Evolutionary conservation across 2,113 vertebrate species (phyloP).

Genomic region (Oreochromis tanganicae): DNA sequence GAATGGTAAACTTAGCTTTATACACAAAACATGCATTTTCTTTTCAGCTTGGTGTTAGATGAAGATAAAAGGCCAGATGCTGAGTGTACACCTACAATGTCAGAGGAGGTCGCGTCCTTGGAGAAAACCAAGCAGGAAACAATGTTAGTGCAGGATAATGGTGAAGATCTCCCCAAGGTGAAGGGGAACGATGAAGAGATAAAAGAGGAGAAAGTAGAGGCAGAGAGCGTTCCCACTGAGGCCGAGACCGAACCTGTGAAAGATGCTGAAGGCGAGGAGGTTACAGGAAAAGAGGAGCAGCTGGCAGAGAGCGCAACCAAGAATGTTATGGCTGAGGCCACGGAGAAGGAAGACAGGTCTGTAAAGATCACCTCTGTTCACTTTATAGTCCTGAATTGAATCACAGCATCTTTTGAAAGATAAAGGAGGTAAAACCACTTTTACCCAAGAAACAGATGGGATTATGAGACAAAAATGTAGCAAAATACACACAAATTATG

Average conservation of each 20-base stretch:
- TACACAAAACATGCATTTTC: neutral
- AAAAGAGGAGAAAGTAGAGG: neutral
- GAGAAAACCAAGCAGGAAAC: neutral
- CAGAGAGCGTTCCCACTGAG: neutral
- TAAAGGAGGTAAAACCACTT: neutral
- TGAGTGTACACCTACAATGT: neutral
- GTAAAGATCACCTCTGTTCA: neutral
- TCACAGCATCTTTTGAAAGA: neutral
- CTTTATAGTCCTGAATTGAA: neutral
- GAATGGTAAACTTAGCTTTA: neutral
- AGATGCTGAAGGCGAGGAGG: neutral
- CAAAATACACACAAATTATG: neutral
- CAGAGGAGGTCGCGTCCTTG: neutral
- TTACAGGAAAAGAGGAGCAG: neutral
- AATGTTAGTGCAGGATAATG: neutral
- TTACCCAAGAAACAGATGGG: neutral
- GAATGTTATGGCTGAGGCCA: neutral
- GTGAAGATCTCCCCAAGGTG: neutral
- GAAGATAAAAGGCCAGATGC: slow-evolving; percentile 11
- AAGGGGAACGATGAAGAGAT: neutral
- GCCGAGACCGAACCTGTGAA: neutral
- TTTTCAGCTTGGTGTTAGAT: slow-evolving; percentile 7
- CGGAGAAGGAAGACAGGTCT: slow-evolving; percentile 31
- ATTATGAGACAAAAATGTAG: neutral
- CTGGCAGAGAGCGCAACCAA: neutral